phyloP scores from a whole-genome alignment of 2,888 invertebrate genomes.

The Ganaspis brasiliensis region DNA sequence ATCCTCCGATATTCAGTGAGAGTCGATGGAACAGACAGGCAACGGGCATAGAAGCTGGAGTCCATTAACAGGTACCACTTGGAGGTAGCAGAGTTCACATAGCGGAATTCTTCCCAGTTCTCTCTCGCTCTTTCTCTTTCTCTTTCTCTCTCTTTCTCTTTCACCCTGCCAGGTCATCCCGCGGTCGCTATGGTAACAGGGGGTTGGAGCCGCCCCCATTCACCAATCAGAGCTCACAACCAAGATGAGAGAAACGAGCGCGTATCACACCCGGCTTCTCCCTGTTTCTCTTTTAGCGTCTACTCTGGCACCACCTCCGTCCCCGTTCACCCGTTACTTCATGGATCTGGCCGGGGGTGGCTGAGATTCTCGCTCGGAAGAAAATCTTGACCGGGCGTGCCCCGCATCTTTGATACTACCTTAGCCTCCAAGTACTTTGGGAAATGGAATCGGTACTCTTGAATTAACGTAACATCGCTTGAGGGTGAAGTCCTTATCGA shows the following conservation, averaged over 20 bases:
- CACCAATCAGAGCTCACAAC: constrained; percentile 83
- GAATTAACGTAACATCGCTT: constrained; percentile 65
- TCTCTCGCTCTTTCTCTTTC: constrained; percentile 52
- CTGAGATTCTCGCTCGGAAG: constrained; percentile 80
- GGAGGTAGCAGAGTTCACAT: constrained; percentile 69
- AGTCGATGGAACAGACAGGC: constrained; percentile 60
- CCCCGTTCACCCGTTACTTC: constrained; percentile 50
- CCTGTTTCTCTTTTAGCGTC: constrained; percentile 50
- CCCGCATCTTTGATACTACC: constrained; percentile 79
- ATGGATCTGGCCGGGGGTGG: constrained; percentile 67
- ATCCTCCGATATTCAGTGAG: constrained; percentile 59
- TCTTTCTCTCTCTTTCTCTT: constrained; percentile 43
- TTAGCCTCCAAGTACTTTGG: constrained; percentile 54
- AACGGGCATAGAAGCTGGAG: constrained; percentile 63
- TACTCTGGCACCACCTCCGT: constrained; percentile 55
- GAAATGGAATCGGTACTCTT: constrained; percentile 62
- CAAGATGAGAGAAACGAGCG: constrained; percentile 72
- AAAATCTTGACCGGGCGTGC: constrained; percentile 81
- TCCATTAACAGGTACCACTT: constrained; percentile 73
- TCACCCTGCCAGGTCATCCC: constrained; percentile 72
- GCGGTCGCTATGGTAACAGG: constrained; percentile 84
- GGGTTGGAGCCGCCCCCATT: constrained; percentile 79
- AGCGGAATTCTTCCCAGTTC: constrained; percentile 61
- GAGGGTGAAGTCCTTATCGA: constrained; percentile 28
- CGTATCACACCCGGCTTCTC: constrained; percentile 53